phyloP scores from a whole-genome alignment of 2,888 invertebrate species.

The Nemotelus pantherinus region DNA sequence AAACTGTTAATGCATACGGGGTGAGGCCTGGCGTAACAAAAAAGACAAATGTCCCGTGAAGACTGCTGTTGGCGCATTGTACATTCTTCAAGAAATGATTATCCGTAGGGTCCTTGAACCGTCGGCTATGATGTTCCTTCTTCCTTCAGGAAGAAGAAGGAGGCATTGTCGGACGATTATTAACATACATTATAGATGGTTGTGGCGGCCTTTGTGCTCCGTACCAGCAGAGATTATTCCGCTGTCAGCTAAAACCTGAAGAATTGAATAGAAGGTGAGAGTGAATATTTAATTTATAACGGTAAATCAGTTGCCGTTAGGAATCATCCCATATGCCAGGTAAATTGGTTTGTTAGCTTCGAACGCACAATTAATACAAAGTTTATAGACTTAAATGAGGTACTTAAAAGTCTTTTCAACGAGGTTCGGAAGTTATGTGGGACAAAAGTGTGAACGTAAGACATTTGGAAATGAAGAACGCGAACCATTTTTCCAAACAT shows the following conservation, averaged over 20 bases:
- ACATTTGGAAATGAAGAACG: background rate
- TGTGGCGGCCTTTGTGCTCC: constrained; percentile 15
- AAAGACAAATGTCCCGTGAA: constrained; percentile 25
- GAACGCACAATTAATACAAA: too few relatives aligned
- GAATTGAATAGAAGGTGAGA: background rate
- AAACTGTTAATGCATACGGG: background rate
- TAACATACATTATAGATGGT: constrained; percentile 24
- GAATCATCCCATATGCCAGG: background rate
- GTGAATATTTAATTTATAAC: constrained; percentile 26
- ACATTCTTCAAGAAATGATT: constrained; percentile 1
- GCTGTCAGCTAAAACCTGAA: background rate
- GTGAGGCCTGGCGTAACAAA: background rate
- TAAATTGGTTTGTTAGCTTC: background rate
- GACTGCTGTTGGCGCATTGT: background rate
- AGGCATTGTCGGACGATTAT: constrained; percentile 36
- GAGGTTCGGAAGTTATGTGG: too few relatives aligned
- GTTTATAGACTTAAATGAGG: too few relatives aligned
- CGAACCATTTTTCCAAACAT: constrained; percentile 15
- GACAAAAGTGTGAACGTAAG: too few relatives aligned
- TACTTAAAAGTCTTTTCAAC: too few relatives aligned
- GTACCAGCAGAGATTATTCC: background rate
- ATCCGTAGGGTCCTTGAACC: background rate
- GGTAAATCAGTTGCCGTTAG: constrained; percentile 19
- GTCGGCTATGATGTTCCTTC: constrained; percentile 13
- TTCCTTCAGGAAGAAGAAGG: background rate